Percentiles rank a stretch among this genome's conserved stretches.
Evolutionary conservation across 2,888 invertebrate species (phyloP).

Genomic region (Lithophane socia): DNA sequence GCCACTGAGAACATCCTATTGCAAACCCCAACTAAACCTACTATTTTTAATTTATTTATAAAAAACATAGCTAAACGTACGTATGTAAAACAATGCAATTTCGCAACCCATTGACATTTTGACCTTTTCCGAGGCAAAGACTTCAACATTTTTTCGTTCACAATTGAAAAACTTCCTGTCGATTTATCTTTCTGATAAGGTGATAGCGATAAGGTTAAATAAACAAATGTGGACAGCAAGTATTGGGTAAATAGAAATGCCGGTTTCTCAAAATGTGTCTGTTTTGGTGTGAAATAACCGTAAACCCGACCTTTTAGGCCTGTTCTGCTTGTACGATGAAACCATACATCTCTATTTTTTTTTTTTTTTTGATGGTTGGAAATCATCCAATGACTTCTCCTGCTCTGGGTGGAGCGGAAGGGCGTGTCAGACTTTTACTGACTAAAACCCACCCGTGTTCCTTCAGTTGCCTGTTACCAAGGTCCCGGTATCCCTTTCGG

Average conservation of each 20-base stretch:
- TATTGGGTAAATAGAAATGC: constrained; percentile 30
- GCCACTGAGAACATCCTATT: background rate
- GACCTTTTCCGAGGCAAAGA: constrained; percentile 26
- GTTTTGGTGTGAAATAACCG: background rate
- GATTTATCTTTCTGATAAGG: constrained; percentile 38
- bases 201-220: constrained; percentile 44
- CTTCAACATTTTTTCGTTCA: constrained; percentile 1
- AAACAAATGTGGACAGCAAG: constrained; percentile 25
- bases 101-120: constrained; percentile 20
- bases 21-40: background rate
- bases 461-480: no score
- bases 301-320: background rate
- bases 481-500: no score
- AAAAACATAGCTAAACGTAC: background rate
- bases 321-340: background rate
- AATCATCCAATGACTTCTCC: no score
- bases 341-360: background rate
- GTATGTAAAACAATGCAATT: constrained; percentile 4
- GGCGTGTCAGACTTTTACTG: no score
- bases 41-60: background rate
- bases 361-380: no score
- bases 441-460: no score
- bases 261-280: background rate
- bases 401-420: no score
- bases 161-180: constrained; percentile 14